Evolutionary conservation across 1,140 invertebrate genomes (phyloP).

Genomic region (Drosophila nikananu): DNA sequence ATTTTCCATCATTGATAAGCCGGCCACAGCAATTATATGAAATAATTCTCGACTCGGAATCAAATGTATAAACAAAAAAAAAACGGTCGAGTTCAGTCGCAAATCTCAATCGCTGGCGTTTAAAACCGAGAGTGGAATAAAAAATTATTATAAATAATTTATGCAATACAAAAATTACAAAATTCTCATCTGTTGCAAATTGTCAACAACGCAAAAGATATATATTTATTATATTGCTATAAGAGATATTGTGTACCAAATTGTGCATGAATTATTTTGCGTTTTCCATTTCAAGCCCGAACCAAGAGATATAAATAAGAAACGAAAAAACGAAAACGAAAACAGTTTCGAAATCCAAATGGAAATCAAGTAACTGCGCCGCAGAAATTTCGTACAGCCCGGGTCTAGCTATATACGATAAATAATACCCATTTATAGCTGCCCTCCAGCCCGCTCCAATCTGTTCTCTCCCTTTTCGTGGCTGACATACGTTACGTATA

Average conservation of each 20-base stretch:
- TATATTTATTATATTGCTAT: constrained; percentile 11
- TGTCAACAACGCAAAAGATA: constrained; percentile 46
- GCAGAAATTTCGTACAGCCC: constrained; percentile 45
- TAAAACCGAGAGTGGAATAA: constrained; percentile 5
- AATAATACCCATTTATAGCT: constrained; percentile 36
- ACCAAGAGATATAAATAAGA: constrained; percentile 48
- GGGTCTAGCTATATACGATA: constrained; percentile 59
- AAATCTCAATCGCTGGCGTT: constrained; percentile 11
- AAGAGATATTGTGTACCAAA: constrained; percentile 31
- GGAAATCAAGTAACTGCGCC: constrained; percentile 77
- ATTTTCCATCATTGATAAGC: constrained; percentile 37
- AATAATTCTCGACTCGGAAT: constrained; percentile 12
- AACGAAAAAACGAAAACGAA: constrained; percentile 12
- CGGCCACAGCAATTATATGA: constrained; percentile 15
- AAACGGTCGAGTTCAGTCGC: constrained; percentile 23
- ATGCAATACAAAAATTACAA: constrained; percentile 28
- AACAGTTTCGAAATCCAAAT: constrained; percentile 63
- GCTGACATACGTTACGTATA: constrained; percentile 68
- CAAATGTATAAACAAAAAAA: constrained; percentile 15
- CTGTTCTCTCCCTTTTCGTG: constrained; percentile 15
- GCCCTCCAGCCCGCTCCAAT: constrained; percentile 18
- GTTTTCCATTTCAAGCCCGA: constrained; percentile 58
- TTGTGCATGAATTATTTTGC: constrained; percentile 65
- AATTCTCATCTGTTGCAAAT: constrained; percentile 1
- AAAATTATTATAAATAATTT: constrained; percentile 6